Percentiles rank a stretch among this genome's conserved stretches.
Conservation (phyloP, 2,888 invertebrate genomes). For the Microchrysa polita region DNA sequence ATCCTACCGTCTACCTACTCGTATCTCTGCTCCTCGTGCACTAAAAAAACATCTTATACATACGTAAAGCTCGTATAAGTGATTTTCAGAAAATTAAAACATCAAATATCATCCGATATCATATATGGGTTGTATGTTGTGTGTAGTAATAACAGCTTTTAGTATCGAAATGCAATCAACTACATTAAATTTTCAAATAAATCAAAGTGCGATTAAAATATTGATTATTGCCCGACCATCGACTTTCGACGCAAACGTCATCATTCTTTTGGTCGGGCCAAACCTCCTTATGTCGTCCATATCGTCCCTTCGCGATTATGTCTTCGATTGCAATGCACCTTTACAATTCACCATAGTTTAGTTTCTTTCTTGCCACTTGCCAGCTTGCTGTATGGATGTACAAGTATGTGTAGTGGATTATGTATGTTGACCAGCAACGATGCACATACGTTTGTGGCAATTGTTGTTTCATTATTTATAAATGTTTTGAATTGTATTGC, state of each 20-base stretch:
- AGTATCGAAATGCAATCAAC: conserved; percentile 51
- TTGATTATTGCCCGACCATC: conserved; percentile 48
- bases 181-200: conserved; percentile 51
- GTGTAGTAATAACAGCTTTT: conserved; percentile 50
- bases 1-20: too few species aligned
- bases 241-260: conserved; percentile 24
- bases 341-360: not conserved
- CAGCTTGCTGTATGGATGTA: too few species aligned
- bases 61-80: not conserved
- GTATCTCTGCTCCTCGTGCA: too few species aligned
- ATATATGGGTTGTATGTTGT: conserved; percentile 48
- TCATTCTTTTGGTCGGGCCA: conserved; percentile 29
- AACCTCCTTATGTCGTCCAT: conserved; percentile 24
- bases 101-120: conserved; percentile 43
- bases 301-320: not conserved
- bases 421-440: too few species aligned
- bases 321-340: conserved; percentile 28
- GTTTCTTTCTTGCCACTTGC: too few species aligned
- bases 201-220: conserved; percentile 51
- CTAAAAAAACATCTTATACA: too few species aligned
- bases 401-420: too few species aligned
- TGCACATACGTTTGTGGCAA: too few species aligned
- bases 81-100: conserved; percentile 47
- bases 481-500: too few species aligned
- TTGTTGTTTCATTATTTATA: too few species aligned